Conservation (phyloP, 2,797 vertebrate species). For the Tauraco hartlaubi region DNA sequence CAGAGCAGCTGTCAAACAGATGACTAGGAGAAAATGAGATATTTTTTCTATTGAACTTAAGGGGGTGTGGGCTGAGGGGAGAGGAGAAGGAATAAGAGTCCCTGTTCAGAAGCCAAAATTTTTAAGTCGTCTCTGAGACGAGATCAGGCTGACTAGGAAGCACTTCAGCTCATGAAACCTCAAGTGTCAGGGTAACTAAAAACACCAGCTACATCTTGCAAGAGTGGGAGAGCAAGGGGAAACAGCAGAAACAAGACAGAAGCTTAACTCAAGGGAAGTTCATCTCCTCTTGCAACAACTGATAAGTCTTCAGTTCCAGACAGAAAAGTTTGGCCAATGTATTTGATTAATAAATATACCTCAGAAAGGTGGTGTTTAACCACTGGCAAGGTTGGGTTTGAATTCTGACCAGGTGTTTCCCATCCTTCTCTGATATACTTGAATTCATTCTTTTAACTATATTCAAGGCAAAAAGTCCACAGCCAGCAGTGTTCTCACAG, state of each 20-base stretch:
- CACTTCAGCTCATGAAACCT: background rate
- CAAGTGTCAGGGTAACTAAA: background rate
- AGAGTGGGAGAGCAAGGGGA: background rate
- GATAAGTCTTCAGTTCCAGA: background rate
- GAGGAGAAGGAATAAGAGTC: background rate
- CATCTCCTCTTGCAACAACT: background rate
- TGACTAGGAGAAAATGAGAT: constrained; percentile 42
- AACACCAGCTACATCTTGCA: background rate
- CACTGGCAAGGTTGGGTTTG: background rate
- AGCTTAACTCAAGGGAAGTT: background rate
- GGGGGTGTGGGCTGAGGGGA: background rate
- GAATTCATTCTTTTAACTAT: background rate
- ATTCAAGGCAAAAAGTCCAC: background rate
- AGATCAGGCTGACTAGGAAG: constrained; percentile 24
- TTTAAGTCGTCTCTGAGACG: background rate
- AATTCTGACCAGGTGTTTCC: background rate
- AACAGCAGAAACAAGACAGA: background rate
- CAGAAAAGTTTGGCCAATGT: background rate
- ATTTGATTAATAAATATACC: background rate
- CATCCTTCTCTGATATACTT: background rate
- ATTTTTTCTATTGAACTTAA: background rate
- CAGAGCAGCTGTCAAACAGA: constrained; percentile 67
- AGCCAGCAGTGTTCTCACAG: background rate
- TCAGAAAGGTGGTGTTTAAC: background rate
- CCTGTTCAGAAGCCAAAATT: constrained; percentile 2